phyloP scores from a whole-genome alignment of 2,113 vertebrate species.

The Leucopternis melanops region DNA sequence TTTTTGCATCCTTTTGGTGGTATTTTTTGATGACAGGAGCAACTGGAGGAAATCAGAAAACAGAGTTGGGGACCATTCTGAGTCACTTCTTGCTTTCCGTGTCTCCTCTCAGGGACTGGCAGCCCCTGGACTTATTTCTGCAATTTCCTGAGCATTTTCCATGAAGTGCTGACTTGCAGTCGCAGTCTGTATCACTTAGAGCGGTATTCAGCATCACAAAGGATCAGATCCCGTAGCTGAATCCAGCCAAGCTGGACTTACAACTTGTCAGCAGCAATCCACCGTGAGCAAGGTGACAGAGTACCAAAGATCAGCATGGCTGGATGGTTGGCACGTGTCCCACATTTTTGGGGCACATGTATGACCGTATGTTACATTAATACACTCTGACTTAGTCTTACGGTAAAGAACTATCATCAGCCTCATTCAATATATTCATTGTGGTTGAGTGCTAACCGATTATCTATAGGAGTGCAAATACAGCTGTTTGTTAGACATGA shows the following conservation, averaged over 20 bases:
- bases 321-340: constrained; percentile 24
- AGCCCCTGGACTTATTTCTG: not conserved
- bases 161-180: constrained; percentile 42
- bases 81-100: not conserved
- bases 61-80: not conserved
- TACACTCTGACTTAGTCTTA: constrained; percentile 34
- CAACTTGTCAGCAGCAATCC: constrained; percentile 45
- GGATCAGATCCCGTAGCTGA: not conserved
- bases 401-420: constrained; percentile 1
- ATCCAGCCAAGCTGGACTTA: constrained; percentile 28
- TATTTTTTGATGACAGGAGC: constrained; percentile 5
- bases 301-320: constrained; percentile 9
- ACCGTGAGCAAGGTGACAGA: constrained; percentile 17
- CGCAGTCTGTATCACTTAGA: constrained; percentile 23
- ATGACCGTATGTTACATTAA: constrained; percentile 5
- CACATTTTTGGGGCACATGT: constrained; percentile 15
- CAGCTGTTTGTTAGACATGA: constrained; percentile 29
- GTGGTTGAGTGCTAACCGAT: not conserved
- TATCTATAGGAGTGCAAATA: constrained; percentile 15
- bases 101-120: not conserved
- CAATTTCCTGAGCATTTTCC: not conserved
- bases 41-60: constrained; percentile 2
- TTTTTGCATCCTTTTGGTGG: not conserved
- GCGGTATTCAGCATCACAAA: constrained; percentile 13
- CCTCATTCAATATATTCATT: not conserved